Evolutionary conservation across 2,888 invertebrate species (phyloP), one percentile per base, ranked within the genome.

Genomic region (Parnassius apollo): DNA sequence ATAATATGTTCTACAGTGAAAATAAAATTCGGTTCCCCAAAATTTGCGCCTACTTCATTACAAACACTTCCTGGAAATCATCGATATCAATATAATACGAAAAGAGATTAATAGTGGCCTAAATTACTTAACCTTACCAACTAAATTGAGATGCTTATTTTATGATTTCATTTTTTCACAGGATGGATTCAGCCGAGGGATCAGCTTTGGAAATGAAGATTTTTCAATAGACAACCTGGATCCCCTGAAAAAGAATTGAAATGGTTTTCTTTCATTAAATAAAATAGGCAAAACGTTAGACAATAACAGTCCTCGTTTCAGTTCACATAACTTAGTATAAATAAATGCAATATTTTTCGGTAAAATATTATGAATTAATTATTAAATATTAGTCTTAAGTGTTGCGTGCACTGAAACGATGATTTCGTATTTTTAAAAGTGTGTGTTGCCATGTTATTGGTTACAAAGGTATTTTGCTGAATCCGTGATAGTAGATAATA

Each of bases 211-310:
- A 76, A 96, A 96, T 81, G 98, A 98, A 85, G 98, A 98, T 92
- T 98, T 98, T 92, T 96, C 97, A 72, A 92, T 98, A 87, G 98
- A 98, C 83, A 97, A 97, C 88, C 93, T 98, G 85, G 98, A 98
- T 93, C 98, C 98, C 66, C 92, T 98, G 76, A 94, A 96, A 86
- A 97, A 97, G 82, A 94, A 94, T 85, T 94, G 85, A 92, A 78
- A 64, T 59, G 65, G 61, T 56, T 64, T 55, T 59, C 50, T 59
- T 49, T 59, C 62, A 64, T 61, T 55, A 66, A 70, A 72, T 67
- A 65, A 68, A 71, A 69, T 69, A 75, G 74, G 70, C 65, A 70
- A 77, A 71, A 76, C 68, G 72, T 75, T 76, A 72, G 69, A 69
- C 55, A 63, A 62, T 65, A 66, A 68, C 72, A 75, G 76, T 75